phyloP scores from a whole-genome alignment of 1,140 invertebrate genomes.

The Meloidogyne floridensis region DNA sequence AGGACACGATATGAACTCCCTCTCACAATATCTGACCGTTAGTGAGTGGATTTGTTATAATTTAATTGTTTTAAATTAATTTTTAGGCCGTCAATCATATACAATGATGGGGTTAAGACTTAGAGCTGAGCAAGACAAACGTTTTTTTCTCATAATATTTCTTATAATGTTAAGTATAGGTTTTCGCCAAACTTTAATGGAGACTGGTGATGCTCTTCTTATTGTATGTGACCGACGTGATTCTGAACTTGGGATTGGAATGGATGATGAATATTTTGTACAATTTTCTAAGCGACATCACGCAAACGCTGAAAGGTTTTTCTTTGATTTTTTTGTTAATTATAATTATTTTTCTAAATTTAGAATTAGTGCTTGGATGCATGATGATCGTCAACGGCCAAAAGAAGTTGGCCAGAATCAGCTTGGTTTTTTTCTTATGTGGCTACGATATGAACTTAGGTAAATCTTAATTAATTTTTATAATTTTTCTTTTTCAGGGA shows the following conservation, averaged over 20 bases:
- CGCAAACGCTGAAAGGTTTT: slow-evolving; percentile 41
- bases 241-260: slow-evolving; percentile 61
- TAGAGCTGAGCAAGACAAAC: slow-evolving; percentile 63
- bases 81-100: slow-evolving; percentile 48
- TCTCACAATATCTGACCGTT: slow-evolving; percentile 51
- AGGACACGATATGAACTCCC: slow-evolving; percentile 55
- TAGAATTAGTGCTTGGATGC: slow-evolving; percentile 59
- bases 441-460: slow-evolving; percentile 58
- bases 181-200: slow-evolving; percentile 56
- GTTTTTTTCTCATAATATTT: slow-evolving; percentile 34
- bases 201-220: slow-evolving; percentile 57
- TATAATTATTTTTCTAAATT: neutral
- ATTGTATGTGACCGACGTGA: slow-evolving; percentile 60
- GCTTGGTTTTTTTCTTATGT: slow-evolving; percentile 61
- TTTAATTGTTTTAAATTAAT: neutral
- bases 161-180: slow-evolving; percentile 37
- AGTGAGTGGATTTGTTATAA: slow-evolving; percentile 14
- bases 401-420: slow-evolving; percentile 56
- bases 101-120: slow-evolving; percentile 59
- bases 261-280: slow-evolving; percentile 60
- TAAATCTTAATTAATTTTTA: neutral
- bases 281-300: slow-evolving; percentile 36
- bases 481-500: slow-evolving; percentile 38
- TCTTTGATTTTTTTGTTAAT: neutral
- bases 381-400: slow-evolving; percentile 48